Evolutionary conservation across 2,888 invertebrate species (phyloP).

Genomic region (Clunio marinus): DNA sequence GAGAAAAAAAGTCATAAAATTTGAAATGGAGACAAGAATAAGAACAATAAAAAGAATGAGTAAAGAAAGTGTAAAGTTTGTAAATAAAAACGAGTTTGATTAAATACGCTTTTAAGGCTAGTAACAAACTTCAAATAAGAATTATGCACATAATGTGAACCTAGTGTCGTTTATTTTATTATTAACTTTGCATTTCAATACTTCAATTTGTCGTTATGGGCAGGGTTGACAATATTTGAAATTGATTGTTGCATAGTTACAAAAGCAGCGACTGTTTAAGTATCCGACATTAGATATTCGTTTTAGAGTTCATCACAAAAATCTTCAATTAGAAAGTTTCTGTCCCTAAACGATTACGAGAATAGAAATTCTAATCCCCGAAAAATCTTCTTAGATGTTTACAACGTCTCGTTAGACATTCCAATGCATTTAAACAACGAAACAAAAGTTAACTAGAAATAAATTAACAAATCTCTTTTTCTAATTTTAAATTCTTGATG

Average conservation of each 20-base stretch:
- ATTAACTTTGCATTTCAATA: conserved; percentile 4
- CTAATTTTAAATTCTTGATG: conserved; percentile 16
- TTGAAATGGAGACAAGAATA: neutral
- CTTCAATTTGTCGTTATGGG: neutral
- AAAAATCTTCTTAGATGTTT: neutral
- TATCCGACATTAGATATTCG: too few relatives aligned
- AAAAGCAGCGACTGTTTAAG: neutral
- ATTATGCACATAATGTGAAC: neutral
- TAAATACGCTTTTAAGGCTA: neutral
- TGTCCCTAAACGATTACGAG: conserved; percentile 20
- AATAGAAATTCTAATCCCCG: neutral
- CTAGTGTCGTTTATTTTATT: neutral
- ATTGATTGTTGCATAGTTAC: neutral
- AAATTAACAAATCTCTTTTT: conserved; percentile 24
- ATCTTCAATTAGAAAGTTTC: neutral
- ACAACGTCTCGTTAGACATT: neutral
- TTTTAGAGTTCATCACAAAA: too few relatives aligned
- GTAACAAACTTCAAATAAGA: too few relatives aligned
- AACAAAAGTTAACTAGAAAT: conserved; percentile 8
- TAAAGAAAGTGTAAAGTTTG: neutral
- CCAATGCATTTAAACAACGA: neutral
- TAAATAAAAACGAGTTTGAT: conserved; percentile 3
- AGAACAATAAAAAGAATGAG: neutral
- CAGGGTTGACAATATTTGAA: neutral
- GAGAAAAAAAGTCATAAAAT: too few relatives aligned